Evolutionary conservation across 2,888 invertebrate species (phyloP).

Genomic region (Ichneumon xanthorius): DNA sequence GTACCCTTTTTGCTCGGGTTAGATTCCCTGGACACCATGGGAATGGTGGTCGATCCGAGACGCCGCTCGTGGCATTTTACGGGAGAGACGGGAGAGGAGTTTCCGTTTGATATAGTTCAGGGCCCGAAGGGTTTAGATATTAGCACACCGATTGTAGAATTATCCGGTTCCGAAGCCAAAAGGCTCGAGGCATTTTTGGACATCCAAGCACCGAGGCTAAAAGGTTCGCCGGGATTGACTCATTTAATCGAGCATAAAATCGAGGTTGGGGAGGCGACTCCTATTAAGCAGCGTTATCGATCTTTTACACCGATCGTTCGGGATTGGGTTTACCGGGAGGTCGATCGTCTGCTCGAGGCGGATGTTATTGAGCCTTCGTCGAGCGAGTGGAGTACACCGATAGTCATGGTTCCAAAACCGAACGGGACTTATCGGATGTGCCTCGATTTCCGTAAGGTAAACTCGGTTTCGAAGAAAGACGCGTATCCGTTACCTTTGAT

Average conservation of each 20-base stretch:
- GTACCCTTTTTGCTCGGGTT: slow-evolving; percentile 8
- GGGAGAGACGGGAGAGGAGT: background rate
- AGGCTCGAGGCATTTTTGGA: slow-evolving; percentile 7
- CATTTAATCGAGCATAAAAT: slow-evolving; percentile 30
- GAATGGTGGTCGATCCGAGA: background rate
- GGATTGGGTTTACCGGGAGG: slow-evolving; percentile 66
- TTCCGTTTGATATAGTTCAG: background rate
- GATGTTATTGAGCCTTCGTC: slow-evolving; percentile 58
- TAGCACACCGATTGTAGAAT: background rate
- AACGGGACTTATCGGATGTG: slow-evolving; percentile 72
- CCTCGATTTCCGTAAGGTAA: slow-evolving; percentile 76
- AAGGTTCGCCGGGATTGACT: slow-evolving; percentile 5
- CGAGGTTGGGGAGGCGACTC: slow-evolving; percentile 22
- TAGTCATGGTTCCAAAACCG: slow-evolving; percentile 64
- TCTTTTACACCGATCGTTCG: slow-evolving; percentile 48
- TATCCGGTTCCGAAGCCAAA: background rate
- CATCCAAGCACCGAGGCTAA: background rate
- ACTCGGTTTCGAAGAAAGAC: slow-evolving; percentile 71
- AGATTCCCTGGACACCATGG: background rate
- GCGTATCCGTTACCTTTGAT: slow-evolving; percentile 68
- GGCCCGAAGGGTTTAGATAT: background rate
- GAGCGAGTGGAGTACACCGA: slow-evolving; percentile 76
- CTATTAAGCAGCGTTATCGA: slow-evolving; percentile 61
- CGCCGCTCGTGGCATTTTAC: background rate
- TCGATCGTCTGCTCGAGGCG: slow-evolving; percentile 75